Conservation (phyloP, 2,113 vertebrate species). For the Gobio gobio region DNA sequence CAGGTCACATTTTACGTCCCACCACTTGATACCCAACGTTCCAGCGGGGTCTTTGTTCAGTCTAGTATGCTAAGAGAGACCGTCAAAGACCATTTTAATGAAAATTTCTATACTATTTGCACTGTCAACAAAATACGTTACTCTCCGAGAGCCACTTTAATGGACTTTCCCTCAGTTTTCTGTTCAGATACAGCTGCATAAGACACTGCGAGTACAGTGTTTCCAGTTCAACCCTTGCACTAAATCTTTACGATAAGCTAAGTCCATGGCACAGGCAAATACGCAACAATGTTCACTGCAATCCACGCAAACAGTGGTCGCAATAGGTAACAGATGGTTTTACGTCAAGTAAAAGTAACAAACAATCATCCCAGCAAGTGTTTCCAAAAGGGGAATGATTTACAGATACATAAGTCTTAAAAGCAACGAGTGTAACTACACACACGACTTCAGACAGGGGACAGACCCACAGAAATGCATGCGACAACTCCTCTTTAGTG, state of each 20-base stretch:
- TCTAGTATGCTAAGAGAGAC: conserved; percentile 3
- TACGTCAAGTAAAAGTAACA: conserved; percentile 33
- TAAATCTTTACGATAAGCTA: neutral
- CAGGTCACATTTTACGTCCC: conserved; percentile 51
- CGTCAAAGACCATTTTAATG: conserved; percentile 25
- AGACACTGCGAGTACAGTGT: neutral
- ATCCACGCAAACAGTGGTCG: neutral
- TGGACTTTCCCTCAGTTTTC: conserved; percentile 28
- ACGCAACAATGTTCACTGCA: neutral
- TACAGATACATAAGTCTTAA: conserved; percentile 54
- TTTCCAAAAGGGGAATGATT: conserved; percentile 34
- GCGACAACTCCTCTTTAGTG: conserved; percentile 54
- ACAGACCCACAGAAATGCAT: conserved; percentile 63
- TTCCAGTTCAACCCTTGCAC: conserved; percentile 33
- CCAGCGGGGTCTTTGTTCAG: conserved; percentile 43
- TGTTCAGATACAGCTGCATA: neutral
- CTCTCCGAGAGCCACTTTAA: conserved; percentile 38
- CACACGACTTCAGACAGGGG: neutral
- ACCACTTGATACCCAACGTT: conserved; percentile 8
- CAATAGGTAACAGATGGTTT: conserved; percentile 49
- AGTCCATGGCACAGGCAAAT: neutral
- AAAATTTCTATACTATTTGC: neutral
- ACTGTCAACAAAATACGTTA: conserved; percentile 1
- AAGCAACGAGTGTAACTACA: neutral
- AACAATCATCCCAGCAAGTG: conserved; percentile 59